Evolutionary conservation across 1,140 invertebrate genomes (phyloP), one percentile per base, ranked within the genome.

Genomic region (Drosophila punjabiensis): DNA sequence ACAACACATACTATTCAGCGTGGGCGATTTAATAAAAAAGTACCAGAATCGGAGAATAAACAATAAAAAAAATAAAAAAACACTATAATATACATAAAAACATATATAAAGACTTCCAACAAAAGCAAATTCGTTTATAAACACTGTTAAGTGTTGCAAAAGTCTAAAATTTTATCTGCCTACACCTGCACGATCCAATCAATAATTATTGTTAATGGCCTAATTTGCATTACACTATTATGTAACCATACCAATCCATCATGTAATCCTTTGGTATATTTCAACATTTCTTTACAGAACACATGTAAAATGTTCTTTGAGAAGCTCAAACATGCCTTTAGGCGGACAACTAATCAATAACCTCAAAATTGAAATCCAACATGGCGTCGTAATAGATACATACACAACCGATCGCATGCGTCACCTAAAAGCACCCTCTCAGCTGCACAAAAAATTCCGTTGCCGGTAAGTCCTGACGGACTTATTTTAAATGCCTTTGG

Each of bases 301-400:
- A 5, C 5, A 28, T 13, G 5, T n/a, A 11, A 35, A 30, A 5
- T 41, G 9, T 47, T 20, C 1, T 18, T 37, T 16, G 9, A 10
- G 41, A 50, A n/a, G 0, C 9, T 8, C 2, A 35, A 30, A 2
- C 2, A 14, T 2, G 4, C 2, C 7, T 20, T 28, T 61, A n/a
- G 32, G 24, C 37, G 10, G 13, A 56, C 65, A 73, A 73, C 45
- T 24, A 59, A 73, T 39, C 20, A 76, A 76, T 86, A 86, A 87
- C 83, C 84, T 83, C 56, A 82, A 85, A 75, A 60, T 8, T 9
- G 5, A 61, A 79, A 82, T 61, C 18, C 86, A 88, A 88, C 33
- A 88, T 88, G 85, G 85, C 86, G 84, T 43, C 69, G 20, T 70
- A 63, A 59, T 45, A 56, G 81, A 89, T 89, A 85, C 84, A 88